phyloP scores from a whole-genome alignment of 1,140 invertebrate genomes.

The Rhyacophila brunnea region DNA sequence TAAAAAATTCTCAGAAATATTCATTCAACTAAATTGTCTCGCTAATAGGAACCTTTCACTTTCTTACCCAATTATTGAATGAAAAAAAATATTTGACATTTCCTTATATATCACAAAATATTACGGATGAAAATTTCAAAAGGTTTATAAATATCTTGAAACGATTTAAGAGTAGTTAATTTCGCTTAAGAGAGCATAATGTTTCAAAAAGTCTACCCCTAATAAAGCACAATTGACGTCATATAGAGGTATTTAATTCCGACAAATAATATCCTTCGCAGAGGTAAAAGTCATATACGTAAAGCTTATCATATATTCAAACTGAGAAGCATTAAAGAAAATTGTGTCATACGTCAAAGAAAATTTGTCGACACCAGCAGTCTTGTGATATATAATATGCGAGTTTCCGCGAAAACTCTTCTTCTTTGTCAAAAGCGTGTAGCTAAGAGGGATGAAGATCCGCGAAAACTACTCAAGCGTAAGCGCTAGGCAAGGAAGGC shows the following conservation, averaged over 20 bases:
- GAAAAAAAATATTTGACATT: no score
- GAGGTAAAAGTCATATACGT: not conserved
- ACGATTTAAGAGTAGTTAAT: no score
- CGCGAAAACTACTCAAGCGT: not conserved
- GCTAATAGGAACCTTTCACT: no score
- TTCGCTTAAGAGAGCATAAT: not conserved
- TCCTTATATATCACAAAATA: no score
- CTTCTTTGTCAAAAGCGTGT: no score
- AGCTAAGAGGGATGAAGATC: slow-evolving; percentile 1
- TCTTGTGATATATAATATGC: not conserved
- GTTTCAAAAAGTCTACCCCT: not conserved
- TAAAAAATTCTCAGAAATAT: no score
- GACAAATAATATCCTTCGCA: not conserved
- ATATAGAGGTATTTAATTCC: not conserved
- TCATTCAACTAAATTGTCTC: no score
- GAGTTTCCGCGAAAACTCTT: not conserved
- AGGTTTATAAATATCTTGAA: no score
- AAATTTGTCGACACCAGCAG: not conserved
- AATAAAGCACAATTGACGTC: not conserved
- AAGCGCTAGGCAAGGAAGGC: not conserved
- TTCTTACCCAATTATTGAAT: no score
- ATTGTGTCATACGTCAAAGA: not conserved
- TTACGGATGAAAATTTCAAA: no score
- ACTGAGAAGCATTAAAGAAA: no score
- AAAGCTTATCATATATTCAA: no score